These are phyloP conservation scores for Aegotheles bennettii DNA, from an alignment of 2,113 vertebrate species.

Conservation along the genomic window DNA sequence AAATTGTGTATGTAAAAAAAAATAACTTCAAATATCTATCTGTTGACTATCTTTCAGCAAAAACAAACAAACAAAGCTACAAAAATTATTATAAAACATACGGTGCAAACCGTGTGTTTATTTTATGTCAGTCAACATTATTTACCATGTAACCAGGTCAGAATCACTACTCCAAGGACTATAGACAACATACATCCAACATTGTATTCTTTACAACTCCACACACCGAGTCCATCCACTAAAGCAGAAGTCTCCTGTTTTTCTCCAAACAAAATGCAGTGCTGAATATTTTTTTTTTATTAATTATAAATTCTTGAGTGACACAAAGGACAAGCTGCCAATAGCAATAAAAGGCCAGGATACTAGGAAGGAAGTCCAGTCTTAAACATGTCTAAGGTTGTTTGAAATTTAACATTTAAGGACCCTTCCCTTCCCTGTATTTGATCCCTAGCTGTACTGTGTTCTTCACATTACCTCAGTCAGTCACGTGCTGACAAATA, in stretches of 20 bases:
- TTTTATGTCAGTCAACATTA: slow-evolving; percentile 69
- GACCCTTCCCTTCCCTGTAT: not conserved
- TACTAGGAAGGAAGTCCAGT: not conserved
- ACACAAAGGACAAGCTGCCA: slow-evolving; percentile 8
- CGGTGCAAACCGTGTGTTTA: slow-evolving; percentile 59
- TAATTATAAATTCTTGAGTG: slow-evolving; percentile 43
- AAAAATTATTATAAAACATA: slow-evolving; percentile 68
- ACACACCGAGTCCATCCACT: not conserved
- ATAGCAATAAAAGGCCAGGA: slow-evolving; percentile 21
- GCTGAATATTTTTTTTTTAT: slow-evolving; percentile 22
- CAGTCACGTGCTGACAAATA: not conserved
- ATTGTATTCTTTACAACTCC: slow-evolving; percentile 19
- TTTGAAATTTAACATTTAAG: slow-evolving; percentile 6
- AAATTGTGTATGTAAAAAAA: not conserved
- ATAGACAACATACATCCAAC: slow-evolving; percentile 21
- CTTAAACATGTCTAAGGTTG: slow-evolving; percentile 1
- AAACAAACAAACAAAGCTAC: slow-evolving; percentile 52
- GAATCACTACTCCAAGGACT: slow-evolving; percentile 62
- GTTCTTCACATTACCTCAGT: not conserved
- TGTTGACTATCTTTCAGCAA: slow-evolving; percentile 50
- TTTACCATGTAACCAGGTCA: slow-evolving; percentile 67
- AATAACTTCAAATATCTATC: slow-evolving; percentile 49
- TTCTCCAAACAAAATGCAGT: slow-evolving; percentile 16
- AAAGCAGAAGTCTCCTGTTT: slow-evolving; percentile 9
- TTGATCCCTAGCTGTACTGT: not conserved